These are phyloP conservation scores for Maccullochella peelii DNA, from an alignment of 2,113 vertebrate species.

Conservation along the genomic window DNA sequence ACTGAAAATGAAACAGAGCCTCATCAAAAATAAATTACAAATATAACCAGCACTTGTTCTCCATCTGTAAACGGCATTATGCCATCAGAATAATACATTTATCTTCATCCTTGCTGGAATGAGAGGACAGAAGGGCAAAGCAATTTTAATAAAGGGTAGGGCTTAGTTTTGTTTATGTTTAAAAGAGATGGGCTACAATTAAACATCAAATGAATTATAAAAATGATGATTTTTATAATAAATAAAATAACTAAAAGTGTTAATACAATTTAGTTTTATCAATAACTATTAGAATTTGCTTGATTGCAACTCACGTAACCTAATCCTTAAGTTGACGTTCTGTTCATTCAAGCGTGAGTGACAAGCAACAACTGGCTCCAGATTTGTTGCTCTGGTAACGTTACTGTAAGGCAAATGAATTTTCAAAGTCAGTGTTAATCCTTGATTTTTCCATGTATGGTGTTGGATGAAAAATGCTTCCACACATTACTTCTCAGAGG, in stretches of 20 bases:
- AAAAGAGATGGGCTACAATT: neutral
- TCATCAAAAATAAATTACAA: constrained; percentile 57
- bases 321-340: neutral
- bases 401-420: neutral
- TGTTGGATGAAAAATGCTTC: neutral
- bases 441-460: neutral
- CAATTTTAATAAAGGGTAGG: constrained; percentile 9
- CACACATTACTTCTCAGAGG: neutral
- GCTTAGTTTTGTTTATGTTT: constrained; percentile 2
- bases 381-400: neutral
- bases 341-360: neutral
- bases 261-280: neutral
- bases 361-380: neutral
- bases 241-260: neutral
- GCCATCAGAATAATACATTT: constrained; percentile 1
- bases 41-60: constrained; percentile 36
- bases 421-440: neutral
- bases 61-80: constrained; percentile 49
- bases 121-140: constrained; percentile 22
- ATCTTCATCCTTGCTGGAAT: constrained; percentile 20
- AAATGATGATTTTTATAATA: neutral
- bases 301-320: neutral
- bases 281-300: neutral
- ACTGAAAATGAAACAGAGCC: constrained; percentile 31
- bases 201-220: neutral